Conservation (phyloP, 1,140 invertebrate species). For the Thaumetopoea pityocampa region DNA sequence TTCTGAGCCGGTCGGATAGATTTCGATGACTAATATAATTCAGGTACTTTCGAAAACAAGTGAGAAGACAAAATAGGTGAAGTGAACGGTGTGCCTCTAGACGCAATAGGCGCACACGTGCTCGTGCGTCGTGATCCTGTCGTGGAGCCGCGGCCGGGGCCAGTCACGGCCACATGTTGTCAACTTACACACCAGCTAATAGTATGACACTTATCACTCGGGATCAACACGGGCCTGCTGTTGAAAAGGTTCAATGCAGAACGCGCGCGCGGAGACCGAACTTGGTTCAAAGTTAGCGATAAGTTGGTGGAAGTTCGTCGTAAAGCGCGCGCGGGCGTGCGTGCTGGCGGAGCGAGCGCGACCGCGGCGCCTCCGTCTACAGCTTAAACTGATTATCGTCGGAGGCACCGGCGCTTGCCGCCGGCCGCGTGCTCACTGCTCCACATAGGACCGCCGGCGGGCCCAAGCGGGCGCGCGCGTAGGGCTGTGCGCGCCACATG, state of each 20-base stretch:
- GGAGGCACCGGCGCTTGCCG: constrained; percentile 62
- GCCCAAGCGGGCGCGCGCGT: too few relatives aligned
- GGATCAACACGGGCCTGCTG: constrained; percentile 25
- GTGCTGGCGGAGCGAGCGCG: constrained; percentile 36
- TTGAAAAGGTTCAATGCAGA: not conserved
- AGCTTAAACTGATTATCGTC: constrained; percentile 73
- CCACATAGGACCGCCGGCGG: constrained; percentile 69
- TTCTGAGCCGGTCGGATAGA: too few relatives aligned
- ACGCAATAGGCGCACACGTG: constrained; percentile 58
- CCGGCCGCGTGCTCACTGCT: constrained; percentile 56
- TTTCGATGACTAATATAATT: too few relatives aligned
- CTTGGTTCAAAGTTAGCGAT: constrained; percentile 24
- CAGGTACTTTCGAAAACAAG: constrained; percentile 40
- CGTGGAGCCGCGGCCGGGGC: constrained; percentile 42
- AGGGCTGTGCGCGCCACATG: too few relatives aligned
- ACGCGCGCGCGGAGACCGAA: not conserved
- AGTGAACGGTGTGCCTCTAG: constrained; percentile 64
- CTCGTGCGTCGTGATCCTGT: constrained; percentile 61
- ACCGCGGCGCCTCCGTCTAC: constrained; percentile 52
- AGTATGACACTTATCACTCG: constrained; percentile 54
- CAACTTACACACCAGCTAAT: constrained; percentile 55
- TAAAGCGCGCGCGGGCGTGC: constrained; percentile 21
- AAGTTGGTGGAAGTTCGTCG: constrained; percentile 32
- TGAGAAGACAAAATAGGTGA: constrained; percentile 48
- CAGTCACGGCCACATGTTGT: constrained; percentile 58